Conservation (phyloP, 1,140 invertebrate species). For the Mylabris phalerata region DNA sequence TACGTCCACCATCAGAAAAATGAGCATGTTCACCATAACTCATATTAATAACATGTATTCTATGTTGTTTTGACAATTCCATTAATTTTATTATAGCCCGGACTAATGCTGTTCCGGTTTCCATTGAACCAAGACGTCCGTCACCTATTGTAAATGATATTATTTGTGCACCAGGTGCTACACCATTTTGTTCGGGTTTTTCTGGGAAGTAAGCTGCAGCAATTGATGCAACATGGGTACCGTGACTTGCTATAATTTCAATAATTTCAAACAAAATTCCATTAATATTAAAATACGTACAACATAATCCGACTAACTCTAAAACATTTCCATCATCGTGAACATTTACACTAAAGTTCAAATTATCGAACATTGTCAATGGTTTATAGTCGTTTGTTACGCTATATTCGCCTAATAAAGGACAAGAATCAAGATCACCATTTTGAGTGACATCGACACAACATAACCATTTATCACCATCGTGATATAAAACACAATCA, state of each 20-base stretch:
- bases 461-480: slow-evolving; percentile 75
- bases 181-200: slow-evolving; percentile 83
- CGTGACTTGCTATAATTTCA: slow-evolving; percentile 72
- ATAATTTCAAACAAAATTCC: slow-evolving; percentile 3
- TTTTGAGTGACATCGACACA: slow-evolving; percentile 81
- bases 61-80: slow-evolving; percentile 54
- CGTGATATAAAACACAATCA: slow-evolving; percentile 90
- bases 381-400: slow-evolving; percentile 72
- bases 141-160: slow-evolving; percentile 89
- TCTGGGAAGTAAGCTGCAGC: slow-evolving; percentile 88
- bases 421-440: slow-evolving; percentile 70
- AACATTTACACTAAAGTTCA: slow-evolving; percentile 90
- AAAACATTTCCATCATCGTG: slow-evolving; percentile 86
- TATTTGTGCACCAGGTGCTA: slow-evolving; percentile 95
- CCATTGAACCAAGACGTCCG: slow-evolving; percentile 84
- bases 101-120: slow-evolving; percentile 87
- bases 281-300: slow-evolving; percentile 55
- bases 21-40: slow-evolving; percentile 94
- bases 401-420: slow-evolving; percentile 78
- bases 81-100: slow-evolving; percentile 85
- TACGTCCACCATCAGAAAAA: slow-evolving; percentile 80
- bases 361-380: slow-evolving; percentile 68
- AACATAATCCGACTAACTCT: slow-evolving; percentile 89
- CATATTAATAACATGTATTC: slow-evolving; percentile 91
- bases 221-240: slow-evolving; percentile 95